Percentiles rank a stretch among this genome's conserved stretches.
These are phyloP conservation scores for Toxonevra muliebris DNA, from an alignment of 2,888 invertebrate species.

Conservation along the genomic window DNA sequence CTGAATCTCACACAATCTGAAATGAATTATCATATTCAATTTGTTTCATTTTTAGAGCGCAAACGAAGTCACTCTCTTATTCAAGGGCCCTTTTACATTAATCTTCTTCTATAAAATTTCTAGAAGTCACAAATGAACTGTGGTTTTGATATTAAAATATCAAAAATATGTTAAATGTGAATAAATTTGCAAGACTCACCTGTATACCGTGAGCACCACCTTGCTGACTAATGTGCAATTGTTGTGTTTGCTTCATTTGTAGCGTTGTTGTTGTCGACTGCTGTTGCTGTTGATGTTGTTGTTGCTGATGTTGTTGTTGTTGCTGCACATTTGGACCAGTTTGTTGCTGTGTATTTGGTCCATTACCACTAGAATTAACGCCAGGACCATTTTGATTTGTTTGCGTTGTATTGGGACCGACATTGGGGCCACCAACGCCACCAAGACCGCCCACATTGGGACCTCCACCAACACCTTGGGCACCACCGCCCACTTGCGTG, in stretches of 20 bases:
- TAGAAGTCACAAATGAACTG: too few relatives aligned
- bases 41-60: too few relatives aligned
- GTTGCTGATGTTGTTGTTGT: slow-evolving; percentile 66
- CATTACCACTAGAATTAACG: slow-evolving; percentile 48
- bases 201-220: slow-evolving; percentile 81
- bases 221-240: slow-evolving; percentile 85
- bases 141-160: too few relatives aligned
- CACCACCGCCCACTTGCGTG: slow-evolving; percentile 39
- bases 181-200: slow-evolving; percentile 67
- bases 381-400: slow-evolving; percentile 52
- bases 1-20: too few relatives aligned
- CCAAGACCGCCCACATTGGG: slow-evolving; percentile 32
- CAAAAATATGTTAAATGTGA: too few relatives aligned
- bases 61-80: too few relatives aligned
- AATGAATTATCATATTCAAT: too few relatives aligned
- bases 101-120: too few relatives aligned
- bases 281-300: slow-evolving; percentile 49
- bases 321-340: slow-evolving; percentile 46
- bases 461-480: slow-evolving; percentile 44
- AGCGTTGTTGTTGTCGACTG: slow-evolving; percentile 68
- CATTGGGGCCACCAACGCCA: slow-evolving; percentile 46
- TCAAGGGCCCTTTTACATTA: too few relatives aligned
- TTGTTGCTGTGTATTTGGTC: slow-evolving; percentile 37
- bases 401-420: slow-evolving; percentile 41
- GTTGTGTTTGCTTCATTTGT: slow-evolving; percentile 89